Base-by-base conservation (phyloP, 1,140 invertebrate genomes). In the Varroa destructor region DNA sequence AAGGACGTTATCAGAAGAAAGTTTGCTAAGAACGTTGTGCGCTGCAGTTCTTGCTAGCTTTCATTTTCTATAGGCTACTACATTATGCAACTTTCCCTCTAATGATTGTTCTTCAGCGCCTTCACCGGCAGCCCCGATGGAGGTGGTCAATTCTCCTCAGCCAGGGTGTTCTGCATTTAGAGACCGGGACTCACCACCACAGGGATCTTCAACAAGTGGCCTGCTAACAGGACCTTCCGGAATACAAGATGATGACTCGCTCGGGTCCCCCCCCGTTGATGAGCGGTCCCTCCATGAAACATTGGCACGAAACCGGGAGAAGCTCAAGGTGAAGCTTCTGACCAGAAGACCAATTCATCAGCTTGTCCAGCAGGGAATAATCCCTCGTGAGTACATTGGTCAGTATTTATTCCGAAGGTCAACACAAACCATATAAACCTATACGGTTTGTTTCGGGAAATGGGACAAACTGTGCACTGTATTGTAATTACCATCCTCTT, bases 321-420 rank as follows among this genome's bases (percentile, higher is more conserved):
- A 67, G 61, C 84, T 97, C 76, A 96, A 97, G 84, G 88, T 95
- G 78, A 97, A 97, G 83, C 83, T 97, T 80, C 90, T 95, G 89
- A 85, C 94, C 80, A 84, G 93, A 79, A 84, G 92, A 77, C 92
- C 94, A 61, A 87, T 94, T 76, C 92, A 89, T 82, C 91, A 97
- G 81, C 85, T 97, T 73, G 91, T 96, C 75, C 92, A 90, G 75
- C 92, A 96, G 84, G 94, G 93, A 81, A 97, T 97, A 78, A 91
- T 97, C 86, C 93, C 94, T 80, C 89, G 94, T 97, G 87, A 94
- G 93, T 94, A 77, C 56, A 46, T 61, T 73, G 37, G 43, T 75
- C 56, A 37, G 37, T 43, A 71, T 40, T 51, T 37, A 58, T 25
- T 40, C 10, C 43, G 67, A 1, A 12, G 25, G 46, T 3, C 46